Evolutionary conservation across 1,140 invertebrate species (phyloP).

Genomic region (Adoxophyes honmai): DNA sequence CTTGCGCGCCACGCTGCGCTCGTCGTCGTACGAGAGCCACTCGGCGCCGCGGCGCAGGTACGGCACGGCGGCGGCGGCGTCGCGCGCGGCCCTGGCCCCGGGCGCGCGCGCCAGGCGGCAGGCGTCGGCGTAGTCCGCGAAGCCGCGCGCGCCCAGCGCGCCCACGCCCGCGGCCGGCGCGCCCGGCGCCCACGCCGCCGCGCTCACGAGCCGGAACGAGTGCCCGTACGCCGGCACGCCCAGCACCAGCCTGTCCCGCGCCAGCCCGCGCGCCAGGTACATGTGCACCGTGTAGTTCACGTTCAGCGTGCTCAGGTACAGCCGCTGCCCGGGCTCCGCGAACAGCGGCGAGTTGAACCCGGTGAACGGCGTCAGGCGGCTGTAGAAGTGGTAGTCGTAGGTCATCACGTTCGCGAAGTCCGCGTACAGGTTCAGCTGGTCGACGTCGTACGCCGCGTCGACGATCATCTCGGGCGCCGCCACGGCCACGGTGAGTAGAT

Average conservation of each 20-base stretch:
- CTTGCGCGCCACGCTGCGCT: conserved; percentile 85
- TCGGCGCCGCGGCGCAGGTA: conserved; percentile 86
- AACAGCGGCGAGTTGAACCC: conserved; percentile 90
- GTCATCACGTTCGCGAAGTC: conserved; percentile 94
- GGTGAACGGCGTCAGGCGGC: conserved; percentile 86
- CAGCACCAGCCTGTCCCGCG: conserved; percentile 89
- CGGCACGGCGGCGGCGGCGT: conserved; percentile 77
- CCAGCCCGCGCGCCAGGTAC: conserved; percentile 89
- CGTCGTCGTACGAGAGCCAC: conserved; percentile 94
- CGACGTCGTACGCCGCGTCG: conserved; percentile 86
- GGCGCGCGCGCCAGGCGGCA: conserved; percentile 79
- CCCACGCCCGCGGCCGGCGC: conserved; percentile 86
- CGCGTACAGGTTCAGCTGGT: conserved; percentile 86
- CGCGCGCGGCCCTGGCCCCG: background rate
- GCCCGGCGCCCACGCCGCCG: conserved; percentile 80
- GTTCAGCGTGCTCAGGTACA: conserved; percentile 85
- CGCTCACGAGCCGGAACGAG: conserved; percentile 84
- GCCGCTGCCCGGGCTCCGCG: conserved; percentile 77
- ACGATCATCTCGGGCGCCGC: conserved; percentile 86
- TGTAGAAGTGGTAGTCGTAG: conserved; percentile 92
- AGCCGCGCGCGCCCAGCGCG: conserved; percentile 82
- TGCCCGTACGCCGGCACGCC: conserved; percentile 95
- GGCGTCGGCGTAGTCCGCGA: conserved; percentile 82
- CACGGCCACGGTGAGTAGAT: conserved; percentile 86
- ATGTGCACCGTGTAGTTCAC: conserved; percentile 90